Conservation (phyloP, 2,113 vertebrate species). For the Abramis brama region DNA sequence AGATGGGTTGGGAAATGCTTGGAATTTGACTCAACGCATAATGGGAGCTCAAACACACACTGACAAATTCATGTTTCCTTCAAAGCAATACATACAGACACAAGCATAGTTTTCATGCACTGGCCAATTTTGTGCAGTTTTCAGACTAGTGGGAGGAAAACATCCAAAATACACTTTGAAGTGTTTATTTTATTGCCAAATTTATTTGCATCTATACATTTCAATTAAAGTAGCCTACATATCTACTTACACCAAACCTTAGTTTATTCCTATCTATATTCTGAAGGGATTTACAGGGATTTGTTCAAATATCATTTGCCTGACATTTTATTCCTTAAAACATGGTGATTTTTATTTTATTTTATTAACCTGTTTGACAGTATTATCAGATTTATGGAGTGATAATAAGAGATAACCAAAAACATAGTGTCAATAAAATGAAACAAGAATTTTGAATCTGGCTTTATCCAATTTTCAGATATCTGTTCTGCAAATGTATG, state of each 20-base stretch:
- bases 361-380: too few species aligned
- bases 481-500: neutral
- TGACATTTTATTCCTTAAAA: too few species aligned
- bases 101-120: neutral
- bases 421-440: neutral
- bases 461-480: neutral
- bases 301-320: too few species aligned
- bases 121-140: neutral
- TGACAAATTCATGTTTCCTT: conserved; percentile 42
- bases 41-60: conserved; percentile 18
- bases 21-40: conserved; percentile 42
- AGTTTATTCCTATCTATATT: neutral
- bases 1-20: conserved; percentile 28
- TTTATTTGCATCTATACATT: neutral
- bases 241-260: neutral
- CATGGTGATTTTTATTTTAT: too few species aligned
- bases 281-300: neutral
- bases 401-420: neutral
- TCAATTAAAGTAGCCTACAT: neutral
- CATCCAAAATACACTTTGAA: neutral
- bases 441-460: neutral
- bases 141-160: neutral
- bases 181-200: neutral
- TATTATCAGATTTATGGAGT: too few species aligned
- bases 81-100: neutral